phyloP scores from a whole-genome alignment of 1,140 invertebrate species.

The Drosophila nasuta region DNA sequence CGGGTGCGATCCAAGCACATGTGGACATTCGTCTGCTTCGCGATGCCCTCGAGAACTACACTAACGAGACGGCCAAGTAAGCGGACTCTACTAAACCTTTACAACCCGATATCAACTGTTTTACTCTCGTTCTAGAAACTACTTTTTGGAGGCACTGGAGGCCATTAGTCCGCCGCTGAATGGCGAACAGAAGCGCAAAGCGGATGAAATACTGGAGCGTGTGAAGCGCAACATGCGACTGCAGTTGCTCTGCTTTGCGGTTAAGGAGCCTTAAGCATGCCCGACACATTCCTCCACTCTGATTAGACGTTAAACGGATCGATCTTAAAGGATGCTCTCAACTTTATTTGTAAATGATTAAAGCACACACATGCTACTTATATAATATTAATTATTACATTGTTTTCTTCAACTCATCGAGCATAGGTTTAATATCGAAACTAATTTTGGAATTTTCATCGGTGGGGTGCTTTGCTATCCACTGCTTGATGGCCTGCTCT shows the following conservation, averaged over 20 bases:
- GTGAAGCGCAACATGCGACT: slow-evolving; percentile 84
- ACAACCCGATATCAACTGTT: neutral
- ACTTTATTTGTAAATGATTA: slow-evolving; percentile 13
- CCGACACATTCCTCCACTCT: slow-evolving; percentile 37
- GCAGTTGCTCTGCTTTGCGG: slow-evolving; percentile 83
- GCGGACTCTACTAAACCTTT: neutral
- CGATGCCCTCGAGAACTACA: slow-evolving; percentile 76
- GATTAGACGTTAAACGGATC: neutral
- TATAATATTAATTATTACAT: slow-evolving; percentile 8
- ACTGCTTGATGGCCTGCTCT: slow-evolving; percentile 89
- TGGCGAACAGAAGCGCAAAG: slow-evolving; percentile 70
- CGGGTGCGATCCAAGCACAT: slow-evolving; percentile 80
- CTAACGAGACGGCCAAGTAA: slow-evolving; percentile 83
- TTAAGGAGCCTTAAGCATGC: slow-evolving; percentile 66
- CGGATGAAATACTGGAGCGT: slow-evolving; percentile 79
- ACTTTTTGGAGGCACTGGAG: slow-evolving; percentile 82
- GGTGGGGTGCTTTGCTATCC: slow-evolving; percentile 87
- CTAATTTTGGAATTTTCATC: slow-evolving; percentile 84
- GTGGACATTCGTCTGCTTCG: slow-evolving; percentile 79
- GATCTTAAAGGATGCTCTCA: slow-evolving; percentile 2
- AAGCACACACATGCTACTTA: neutral
- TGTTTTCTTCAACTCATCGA: neutral
- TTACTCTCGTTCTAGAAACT: slow-evolving; percentile 58
- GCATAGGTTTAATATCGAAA: slow-evolving; percentile 56
- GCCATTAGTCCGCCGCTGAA: slow-evolving; percentile 81